These are phyloP conservation scores for Furnarius figulus DNA, from an alignment of 2,113 vertebrate genomes.

Conservation along the genomic window DNA sequence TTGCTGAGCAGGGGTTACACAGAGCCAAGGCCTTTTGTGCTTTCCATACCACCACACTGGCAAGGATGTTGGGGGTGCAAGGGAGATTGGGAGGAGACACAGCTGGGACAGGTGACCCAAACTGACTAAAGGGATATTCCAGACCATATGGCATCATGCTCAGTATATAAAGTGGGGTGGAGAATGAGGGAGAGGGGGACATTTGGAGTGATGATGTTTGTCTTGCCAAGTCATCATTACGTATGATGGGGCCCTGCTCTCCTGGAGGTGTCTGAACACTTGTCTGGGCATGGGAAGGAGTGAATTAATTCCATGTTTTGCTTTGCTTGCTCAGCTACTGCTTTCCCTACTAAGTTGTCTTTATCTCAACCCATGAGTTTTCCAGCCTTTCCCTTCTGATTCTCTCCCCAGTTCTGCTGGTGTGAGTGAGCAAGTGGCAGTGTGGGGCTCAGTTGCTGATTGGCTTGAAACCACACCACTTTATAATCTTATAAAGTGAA, in stretches of 20 bases:
- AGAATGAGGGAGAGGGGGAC: neutral
- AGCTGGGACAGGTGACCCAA: neutral
- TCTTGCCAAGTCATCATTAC: neutral
- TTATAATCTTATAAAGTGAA: neutral
- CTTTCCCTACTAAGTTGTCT: neutral
- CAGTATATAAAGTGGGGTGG: neutral
- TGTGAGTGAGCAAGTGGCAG: neutral
- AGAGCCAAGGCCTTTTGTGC: neutral
- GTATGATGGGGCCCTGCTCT: neutral
- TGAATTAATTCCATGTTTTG: neutral
- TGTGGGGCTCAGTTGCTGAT: neutral
- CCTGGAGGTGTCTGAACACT: neutral
- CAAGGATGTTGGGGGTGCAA: rapidly evolving
- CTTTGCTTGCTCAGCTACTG: neutral
- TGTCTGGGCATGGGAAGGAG: neutral
- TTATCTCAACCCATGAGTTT: neutral
- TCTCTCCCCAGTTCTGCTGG: too few species aligned
- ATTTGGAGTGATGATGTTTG: neutral
- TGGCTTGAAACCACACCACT: neutral
- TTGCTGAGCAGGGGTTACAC: neutral
- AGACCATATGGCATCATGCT: neutral
- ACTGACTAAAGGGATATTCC: neutral
- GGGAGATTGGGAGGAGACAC: neutral
- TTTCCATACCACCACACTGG: neutral
- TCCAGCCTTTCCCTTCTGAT: neutral